Base-by-base conservation (phyloP, 2,797 vertebrate species). In the Manis crassicaudata region DNA sequence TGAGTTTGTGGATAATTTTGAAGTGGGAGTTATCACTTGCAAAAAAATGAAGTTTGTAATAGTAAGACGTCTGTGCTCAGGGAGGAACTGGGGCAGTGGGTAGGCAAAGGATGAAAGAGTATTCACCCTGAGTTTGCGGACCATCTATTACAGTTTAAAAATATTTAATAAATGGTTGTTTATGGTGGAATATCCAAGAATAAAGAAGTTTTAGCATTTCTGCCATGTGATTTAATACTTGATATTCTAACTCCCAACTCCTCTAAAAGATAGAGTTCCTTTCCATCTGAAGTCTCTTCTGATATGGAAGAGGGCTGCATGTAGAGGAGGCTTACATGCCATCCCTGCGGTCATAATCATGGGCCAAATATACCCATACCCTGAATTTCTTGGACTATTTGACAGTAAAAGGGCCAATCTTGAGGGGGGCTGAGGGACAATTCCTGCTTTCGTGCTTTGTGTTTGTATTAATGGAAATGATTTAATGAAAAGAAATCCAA, bases 401-500 rank as follows among this genome's bases (percentile, higher is more conserved):
- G 32, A 65, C 0, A 85, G 17, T 70, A 35, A 90, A 88, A 77
- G 14, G n/a, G 16, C 6, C 17, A 35, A 27, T 83, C 17, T 56
- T 63, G 7, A 72, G 46, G 46, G 10, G 10, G 46, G 9, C 21
- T 86, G 8, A 90, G 18, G 10, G 17, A 76, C 0, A 50, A n/a
- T 35, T 75, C 7, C 21, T 54, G 8, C 3, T 62, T 67, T 58
- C 27, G 18, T 67, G 21, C 17, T 92, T 92, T 54, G 84, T 32
- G 67, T 76, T 68, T 96, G 65, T 18, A 27, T 68, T 90, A 80
- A 81, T 67, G 25, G 68, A 92, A 87, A 75, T 54, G 0, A 72
- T 84, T 92, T 89, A 89, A 58, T 92, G 46, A 93, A 86, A 75
- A 95, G 8, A 79, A 92, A 87, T 65, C 2, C 27, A 80, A 25